These are phyloP conservation scores for Acrobasis suavella DNA, from an alignment of 2,888 invertebrate genomes.

Conservation along the genomic window DNA sequence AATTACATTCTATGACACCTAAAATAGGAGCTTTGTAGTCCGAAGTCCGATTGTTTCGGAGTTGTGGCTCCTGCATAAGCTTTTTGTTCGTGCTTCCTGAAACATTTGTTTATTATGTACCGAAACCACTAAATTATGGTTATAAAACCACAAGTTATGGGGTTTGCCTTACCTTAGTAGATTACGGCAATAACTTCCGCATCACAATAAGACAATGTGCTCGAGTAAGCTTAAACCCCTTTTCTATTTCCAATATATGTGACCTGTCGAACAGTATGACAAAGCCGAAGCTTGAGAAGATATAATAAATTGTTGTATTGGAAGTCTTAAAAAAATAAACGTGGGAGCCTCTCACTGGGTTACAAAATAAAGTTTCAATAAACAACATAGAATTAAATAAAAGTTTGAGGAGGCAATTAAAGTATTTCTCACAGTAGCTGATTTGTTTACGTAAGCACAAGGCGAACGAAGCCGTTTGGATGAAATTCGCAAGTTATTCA, in stretches of 20 bases:
- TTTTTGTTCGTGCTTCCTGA: no score
- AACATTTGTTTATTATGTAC: no score
- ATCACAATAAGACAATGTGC: no score
- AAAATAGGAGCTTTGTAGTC: constrained; percentile 26
- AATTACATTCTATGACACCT: constrained; percentile 53
- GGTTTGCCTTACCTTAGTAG: no score
- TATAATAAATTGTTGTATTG: background rate
- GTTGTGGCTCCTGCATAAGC: no score
- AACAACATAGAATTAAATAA: constrained; percentile 56
- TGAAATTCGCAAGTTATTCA: constrained; percentile 76
- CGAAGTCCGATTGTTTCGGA: background rate
- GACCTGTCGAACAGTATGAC: no score
- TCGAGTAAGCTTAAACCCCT: no score
- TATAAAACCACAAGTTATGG: no score
- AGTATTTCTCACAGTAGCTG: constrained; percentile 65
- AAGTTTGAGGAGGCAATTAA: constrained; percentile 64
- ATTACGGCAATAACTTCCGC: no score
- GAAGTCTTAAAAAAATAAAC: background rate
- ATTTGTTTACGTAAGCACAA: constrained; percentile 66
- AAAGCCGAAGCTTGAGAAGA: background rate
- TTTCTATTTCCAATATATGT: no score
- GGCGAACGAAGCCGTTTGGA: constrained; percentile 48
- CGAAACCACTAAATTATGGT: no score
- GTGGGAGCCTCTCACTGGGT: constrained; percentile 59
- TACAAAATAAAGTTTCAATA: constrained; percentile 65